These are phyloP conservation scores for Apogon talboti DNA, from an alignment of 2,797 vertebrate genomes.

Conservation along the genomic window DNA sequence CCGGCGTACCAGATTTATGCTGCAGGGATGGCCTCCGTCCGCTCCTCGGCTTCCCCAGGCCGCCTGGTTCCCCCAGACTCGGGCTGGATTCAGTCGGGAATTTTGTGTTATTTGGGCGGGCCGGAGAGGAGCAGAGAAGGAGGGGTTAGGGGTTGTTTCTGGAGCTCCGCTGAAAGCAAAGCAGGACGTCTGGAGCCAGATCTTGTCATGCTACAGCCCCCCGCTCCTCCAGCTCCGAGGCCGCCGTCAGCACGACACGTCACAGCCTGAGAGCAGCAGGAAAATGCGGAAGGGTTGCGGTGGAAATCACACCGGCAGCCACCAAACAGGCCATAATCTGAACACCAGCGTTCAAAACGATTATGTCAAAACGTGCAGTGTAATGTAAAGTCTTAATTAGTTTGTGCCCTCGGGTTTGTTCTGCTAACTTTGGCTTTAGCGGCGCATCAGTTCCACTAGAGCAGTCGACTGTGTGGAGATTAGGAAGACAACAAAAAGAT, in stretches of 20 bases:
- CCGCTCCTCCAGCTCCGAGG: slow-evolving; percentile 91
- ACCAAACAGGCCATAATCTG: slow-evolving; percentile 75
- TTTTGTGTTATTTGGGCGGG: slow-evolving; percentile 88
- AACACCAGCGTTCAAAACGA: slow-evolving; percentile 20
- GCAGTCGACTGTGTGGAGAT: not conserved
- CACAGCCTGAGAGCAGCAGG: slow-evolving; percentile 94
- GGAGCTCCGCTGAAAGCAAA: slow-evolving; percentile 83
- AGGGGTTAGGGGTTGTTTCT: slow-evolving; percentile 89
- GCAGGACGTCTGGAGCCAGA: slow-evolving; percentile 81
- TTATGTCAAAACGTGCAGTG: slow-evolving; percentile 26
- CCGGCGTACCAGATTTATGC: slow-evolving; percentile 79
- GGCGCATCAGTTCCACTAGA: not conserved
- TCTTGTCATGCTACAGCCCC: slow-evolving; percentile 87
- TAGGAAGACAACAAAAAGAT: slow-evolving; percentile 4
- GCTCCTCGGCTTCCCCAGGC: slow-evolving; percentile 80
- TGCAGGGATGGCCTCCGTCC: slow-evolving; percentile 84
- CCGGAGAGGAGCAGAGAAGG: slow-evolving; percentile 88
- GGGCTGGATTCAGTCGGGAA: slow-evolving; percentile 87
- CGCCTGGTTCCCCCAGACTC: slow-evolving; percentile 86
- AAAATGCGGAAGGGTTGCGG: slow-evolving; percentile 92
- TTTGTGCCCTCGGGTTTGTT: slow-evolving; percentile 16
- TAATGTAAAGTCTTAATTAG: slow-evolving; percentile 23
- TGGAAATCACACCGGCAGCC: slow-evolving; percentile 79
- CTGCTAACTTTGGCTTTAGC: not conserved
- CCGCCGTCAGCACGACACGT: slow-evolving; percentile 97